Conservation (phyloP, 2,888 invertebrate species). For the Glyphotaelius pellucidus region DNA sequence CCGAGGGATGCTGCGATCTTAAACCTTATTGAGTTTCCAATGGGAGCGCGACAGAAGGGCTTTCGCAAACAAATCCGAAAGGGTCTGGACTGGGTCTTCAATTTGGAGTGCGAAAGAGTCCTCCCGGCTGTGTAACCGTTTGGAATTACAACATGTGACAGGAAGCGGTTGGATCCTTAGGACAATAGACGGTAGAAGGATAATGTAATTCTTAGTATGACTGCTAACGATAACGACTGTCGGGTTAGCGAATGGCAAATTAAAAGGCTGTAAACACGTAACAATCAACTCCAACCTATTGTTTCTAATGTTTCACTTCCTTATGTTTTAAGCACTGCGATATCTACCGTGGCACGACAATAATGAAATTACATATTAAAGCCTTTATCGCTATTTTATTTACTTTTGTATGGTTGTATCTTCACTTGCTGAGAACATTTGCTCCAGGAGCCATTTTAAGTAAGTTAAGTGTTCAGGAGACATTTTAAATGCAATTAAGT, state of each 20-base stretch:
- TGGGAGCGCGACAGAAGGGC: slow-evolving; percentile 25
- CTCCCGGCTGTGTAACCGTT: background rate
- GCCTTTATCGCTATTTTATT: no score
- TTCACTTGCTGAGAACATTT: no score
- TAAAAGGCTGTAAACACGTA: background rate
- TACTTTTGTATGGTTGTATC: no score
- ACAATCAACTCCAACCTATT: background rate
- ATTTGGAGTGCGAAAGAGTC: background rate
- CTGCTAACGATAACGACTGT: background rate
- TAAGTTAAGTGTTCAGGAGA: no score
- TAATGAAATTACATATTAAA: no score
- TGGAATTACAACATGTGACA: background rate
- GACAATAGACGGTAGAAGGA: background rate
- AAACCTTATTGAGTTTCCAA: slow-evolving; percentile 50
- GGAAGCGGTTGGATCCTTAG: background rate
- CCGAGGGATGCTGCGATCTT: slow-evolving; percentile 31
- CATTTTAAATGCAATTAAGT: no score
- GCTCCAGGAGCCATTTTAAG: no score
- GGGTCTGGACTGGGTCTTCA: background rate
- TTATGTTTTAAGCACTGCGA: background rate
- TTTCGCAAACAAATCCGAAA: slow-evolving; percentile 30
- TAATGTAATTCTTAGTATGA: background rate
- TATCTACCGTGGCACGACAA: background rate
- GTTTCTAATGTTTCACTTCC: background rate
- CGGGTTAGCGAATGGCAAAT: background rate